phyloP scores from a whole-genome alignment of 2,888 invertebrate genomes.

The Epinotia nisella region DNA sequence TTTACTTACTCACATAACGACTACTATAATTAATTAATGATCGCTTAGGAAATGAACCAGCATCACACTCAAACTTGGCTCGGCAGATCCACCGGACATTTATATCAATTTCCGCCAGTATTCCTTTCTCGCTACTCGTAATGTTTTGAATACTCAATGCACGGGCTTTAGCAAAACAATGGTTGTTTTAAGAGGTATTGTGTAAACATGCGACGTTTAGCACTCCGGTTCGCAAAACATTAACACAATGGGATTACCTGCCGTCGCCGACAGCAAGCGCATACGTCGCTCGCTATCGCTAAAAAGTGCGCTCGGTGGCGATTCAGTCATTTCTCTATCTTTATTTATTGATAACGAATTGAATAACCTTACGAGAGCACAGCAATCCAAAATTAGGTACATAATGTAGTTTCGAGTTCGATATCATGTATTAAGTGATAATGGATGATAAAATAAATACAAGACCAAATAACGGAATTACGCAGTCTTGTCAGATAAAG shows the following conservation, averaged over 20 bases:
- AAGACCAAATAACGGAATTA: conserved; percentile 8
- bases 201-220: conserved; percentile 65
- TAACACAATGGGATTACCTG: conserved; percentile 56
- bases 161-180: conserved; percentile 66
- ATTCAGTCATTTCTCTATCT: conserved; percentile 20
- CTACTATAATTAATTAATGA: conserved; percentile 15
- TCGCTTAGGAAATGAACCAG: conserved; percentile 21
- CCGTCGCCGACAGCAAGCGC: conserved; percentile 45
- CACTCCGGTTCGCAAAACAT: conserved; percentile 61
- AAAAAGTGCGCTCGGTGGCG: conserved; percentile 14
- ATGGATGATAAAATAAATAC: conserved; percentile 27
- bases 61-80: conserved; percentile 50
- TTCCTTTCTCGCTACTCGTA: conserved; percentile 53
- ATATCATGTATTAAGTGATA: conserved; percentile 39
- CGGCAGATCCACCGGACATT: conserved; percentile 73
- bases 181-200: conserved; percentile 66
- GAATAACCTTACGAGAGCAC: conserved; percentile 19
- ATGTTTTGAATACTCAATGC: conserved; percentile 68
- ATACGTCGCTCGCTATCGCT: conserved; percentile 8
- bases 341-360: background rate
- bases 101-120: conserved; percentile 64
- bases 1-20: conserved; percentile 33
- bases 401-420: conserved; percentile 19
- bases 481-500: conserved; percentile 23
- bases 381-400: conserved; percentile 11